These are phyloP conservation scores for Apostichopus leukothele DNA, from an alignment of 53 echinoderm and acorn worm genomes.

Conservation along the genomic window DNA sequence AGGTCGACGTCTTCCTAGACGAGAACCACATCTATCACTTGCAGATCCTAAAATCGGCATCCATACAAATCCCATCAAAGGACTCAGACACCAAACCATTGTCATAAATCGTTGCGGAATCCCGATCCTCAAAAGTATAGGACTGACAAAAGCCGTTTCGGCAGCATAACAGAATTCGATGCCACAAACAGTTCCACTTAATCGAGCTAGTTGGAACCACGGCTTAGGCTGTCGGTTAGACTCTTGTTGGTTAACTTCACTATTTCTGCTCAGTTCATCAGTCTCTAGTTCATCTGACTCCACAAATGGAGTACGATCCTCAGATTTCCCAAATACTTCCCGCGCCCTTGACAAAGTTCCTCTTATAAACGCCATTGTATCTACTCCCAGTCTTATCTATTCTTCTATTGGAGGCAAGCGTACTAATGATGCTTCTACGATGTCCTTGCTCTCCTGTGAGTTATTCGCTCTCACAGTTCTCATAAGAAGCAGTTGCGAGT, in stretches of 20 bases:
- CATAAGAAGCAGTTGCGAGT: not conserved
- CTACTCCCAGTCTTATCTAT: not conserved
- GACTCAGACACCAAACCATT: constrained; percentile 96
- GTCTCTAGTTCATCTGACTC: constrained; percentile 25
- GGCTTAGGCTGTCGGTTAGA: constrained; percentile 40
- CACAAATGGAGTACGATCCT: constrained; percentile 54
- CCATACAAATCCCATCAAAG: constrained; percentile 78
- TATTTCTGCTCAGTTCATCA: not conserved
- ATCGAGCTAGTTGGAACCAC: constrained; percentile 66
- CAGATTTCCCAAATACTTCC: not conserved
- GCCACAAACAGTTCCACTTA: constrained; percentile 95
- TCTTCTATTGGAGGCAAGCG: not conserved
- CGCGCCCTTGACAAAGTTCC: not conserved
- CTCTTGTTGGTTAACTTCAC: not conserved
- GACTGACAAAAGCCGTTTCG: constrained; percentile 97
- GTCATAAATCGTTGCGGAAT: constrained; percentile 91
- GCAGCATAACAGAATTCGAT: constrained; percentile 99
- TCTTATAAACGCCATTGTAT: constrained; percentile 7
- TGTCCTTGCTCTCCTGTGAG: not conserved
- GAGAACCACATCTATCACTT: constrained; percentile 87
- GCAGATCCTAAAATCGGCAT: constrained; percentile 97
- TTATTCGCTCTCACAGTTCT: not conserved
- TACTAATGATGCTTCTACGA: not conserved
- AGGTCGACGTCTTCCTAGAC: constrained; percentile 82
- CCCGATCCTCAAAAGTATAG: constrained; percentile 83